Conservation (phyloP, 2,797 vertebrate genomes). For the Ispidina lecontei region DNA sequence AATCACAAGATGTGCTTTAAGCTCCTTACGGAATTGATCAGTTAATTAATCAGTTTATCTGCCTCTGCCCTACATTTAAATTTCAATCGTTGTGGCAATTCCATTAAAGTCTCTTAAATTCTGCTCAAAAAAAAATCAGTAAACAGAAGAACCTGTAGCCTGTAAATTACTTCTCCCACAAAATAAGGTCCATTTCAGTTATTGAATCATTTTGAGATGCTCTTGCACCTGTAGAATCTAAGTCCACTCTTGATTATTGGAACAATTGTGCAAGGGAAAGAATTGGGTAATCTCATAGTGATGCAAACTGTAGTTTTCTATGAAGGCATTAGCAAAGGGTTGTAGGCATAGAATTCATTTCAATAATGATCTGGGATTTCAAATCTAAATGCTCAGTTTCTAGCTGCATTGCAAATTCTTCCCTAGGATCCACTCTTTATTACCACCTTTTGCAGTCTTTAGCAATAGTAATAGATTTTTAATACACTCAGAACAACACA, state of each 20-base stretch:
- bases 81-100: constrained; percentile 21
- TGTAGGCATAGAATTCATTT: constrained; percentile 14
- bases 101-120: constrained; percentile 26
- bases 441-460: neutral
- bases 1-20: neutral
- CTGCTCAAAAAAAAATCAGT: constrained; percentile 23
- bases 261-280: constrained; percentile 26
- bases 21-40: constrained; percentile 53
- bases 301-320: constrained; percentile 25
- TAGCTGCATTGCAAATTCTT: constrained; percentile 2
- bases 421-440: neutral
- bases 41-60: constrained; percentile 65
- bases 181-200: neutral
- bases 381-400: neutral
- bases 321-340: constrained; percentile 11
- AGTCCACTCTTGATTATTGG: constrained; percentile 10
- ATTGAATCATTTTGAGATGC: neutral
- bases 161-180: neutral
- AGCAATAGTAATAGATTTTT: neutral
- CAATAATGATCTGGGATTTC: constrained; percentile 15
- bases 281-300: neutral
- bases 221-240: constrained; percentile 19
- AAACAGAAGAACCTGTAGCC: neutral
- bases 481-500: neutral
- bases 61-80: constrained; percentile 40